Evolutionary conservation across 1,140 invertebrate species (phyloP).

Genomic region (Leptinotarsa lineolata): DNA sequence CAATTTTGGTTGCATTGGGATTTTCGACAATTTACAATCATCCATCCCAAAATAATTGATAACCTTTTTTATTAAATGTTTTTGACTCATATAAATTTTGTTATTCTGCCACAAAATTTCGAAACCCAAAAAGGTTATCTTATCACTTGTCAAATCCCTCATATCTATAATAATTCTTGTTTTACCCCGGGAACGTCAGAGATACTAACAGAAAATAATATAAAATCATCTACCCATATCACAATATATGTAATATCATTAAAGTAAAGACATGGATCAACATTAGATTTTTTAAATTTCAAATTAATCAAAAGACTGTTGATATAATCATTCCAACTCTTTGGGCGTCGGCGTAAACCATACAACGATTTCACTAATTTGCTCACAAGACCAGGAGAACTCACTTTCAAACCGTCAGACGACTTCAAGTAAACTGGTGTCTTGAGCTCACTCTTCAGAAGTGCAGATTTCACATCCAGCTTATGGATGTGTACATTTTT

Average conservation of each 20-base stretch:
- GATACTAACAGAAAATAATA: conserved; percentile 40
- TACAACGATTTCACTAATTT: conserved; percentile 46
- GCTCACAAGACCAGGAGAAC: conserved; percentile 6
- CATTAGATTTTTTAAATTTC: conserved; percentile 33
- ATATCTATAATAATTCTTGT: conserved; percentile 21
- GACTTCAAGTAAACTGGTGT: conserved; percentile 14
- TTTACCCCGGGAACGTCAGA: conserved; percentile 21
- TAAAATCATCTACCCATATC: conserved; percentile 50
- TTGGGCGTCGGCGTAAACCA: conserved; percentile 51
- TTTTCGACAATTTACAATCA: conserved; percentile 23
- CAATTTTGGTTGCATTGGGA: conserved; percentile 27
- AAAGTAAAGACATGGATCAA: conserved; percentile 52
- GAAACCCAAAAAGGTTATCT: conserved; percentile 25
- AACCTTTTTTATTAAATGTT: conserved; percentile 14
- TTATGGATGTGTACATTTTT: conserved; percentile 43
- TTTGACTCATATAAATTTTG: conserved; percentile 15
- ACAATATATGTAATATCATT: conserved; percentile 33
- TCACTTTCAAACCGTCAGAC: conserved; percentile 31
- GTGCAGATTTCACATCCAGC: conserved; percentile 56
- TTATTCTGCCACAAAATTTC: conserved; percentile 26
- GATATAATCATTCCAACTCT: conserved; percentile 43
- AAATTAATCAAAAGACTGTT: conserved; percentile 4
- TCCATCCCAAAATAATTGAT: conserved; percentile 26
- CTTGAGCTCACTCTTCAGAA: conserved; percentile 44
- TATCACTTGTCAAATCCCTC: conserved; percentile 22